Base-by-base conservation (phyloP, 2,797 vertebrate species). In the Trachops cirrhosus region DNA sequence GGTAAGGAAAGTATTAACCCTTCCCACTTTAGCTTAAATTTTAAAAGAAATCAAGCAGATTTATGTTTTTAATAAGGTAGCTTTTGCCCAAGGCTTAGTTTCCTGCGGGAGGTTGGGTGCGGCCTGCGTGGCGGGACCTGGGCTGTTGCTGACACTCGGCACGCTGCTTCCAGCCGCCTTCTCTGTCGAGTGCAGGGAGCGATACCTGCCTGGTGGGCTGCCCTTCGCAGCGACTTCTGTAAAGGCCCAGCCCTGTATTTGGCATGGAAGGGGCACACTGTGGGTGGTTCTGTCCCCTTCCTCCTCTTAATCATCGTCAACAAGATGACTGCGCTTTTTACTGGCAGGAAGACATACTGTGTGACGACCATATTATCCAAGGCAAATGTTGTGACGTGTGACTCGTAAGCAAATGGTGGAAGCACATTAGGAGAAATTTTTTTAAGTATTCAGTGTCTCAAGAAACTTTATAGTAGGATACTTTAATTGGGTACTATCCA, bases 1-100 rank as follows among this genome's bases (percentile, higher is more conserved):
- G 94, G 67, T 87, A 85, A 88, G 29, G 29, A 16, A 67, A 79
- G 12, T 41, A 64, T 93, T 95, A 73, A 67, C 77, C 6, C 86
- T 95, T 7, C 41, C 41, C 10, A 59, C 70, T 54, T 71, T 68
- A 62, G 50, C 52, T 59, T 87, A 94, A 85, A 64, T 59, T 89
- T 85, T 79, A 46, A 90, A 95, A 94, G 67, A 95, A 92, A 85
- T 78, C 80, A 54, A 75, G 70, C 12, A 91, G 50, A 32, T 52
- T 68, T n/a, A 6, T 88, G 32, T 59, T 95, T 89, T 70, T 62
- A 86, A 73, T 64, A 73, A 94, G 71, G 2, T 84, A 19, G 67
- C 67, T 94, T 95, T 92, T 89, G 37, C 50, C 64, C 46, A 82
- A 71, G 86, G 71, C 80, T 86, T 93, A 77, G 7, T 6, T 24